phyloP scores from a whole-genome alignment of 1,140 invertebrate species.

The Atta texana region DNA sequence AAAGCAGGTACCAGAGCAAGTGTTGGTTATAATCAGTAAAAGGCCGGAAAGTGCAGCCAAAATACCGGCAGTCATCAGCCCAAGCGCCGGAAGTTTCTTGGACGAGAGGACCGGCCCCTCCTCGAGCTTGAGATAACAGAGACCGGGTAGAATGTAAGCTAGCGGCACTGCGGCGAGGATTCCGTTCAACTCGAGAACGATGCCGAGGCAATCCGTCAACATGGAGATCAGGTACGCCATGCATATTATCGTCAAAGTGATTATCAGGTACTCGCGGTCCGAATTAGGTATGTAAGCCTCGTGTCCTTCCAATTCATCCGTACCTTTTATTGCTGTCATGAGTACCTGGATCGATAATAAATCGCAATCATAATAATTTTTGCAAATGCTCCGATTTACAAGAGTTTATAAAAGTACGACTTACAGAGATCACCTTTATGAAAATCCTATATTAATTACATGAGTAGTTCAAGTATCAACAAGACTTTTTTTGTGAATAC shows the following conservation, averaged over 20 bases:
- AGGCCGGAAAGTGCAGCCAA: constrained; percentile 90
- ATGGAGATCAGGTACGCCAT: constrained; percentile 93
- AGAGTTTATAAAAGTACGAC: too few species aligned
- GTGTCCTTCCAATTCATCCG: constrained; percentile 86
- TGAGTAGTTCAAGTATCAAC: too few species aligned
- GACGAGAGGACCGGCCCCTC: constrained; percentile 90
- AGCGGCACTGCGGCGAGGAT: constrained; percentile 94
- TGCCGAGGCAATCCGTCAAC: constrained; percentile 94
- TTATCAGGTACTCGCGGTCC: constrained; percentile 87
- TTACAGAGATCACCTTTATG: too few species aligned
- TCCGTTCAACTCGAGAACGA: constrained; percentile 95
- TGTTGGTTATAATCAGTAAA: constrained; percentile 87
- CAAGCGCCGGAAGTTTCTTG: constrained; percentile 91
- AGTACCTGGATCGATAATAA: constrained; percentile 77
- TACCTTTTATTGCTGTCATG: constrained; percentile 86
- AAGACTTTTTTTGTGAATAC: too few species aligned
- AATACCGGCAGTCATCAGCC: constrained; percentile 90
- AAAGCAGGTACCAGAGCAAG: constrained; percentile 86
- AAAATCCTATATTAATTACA: too few species aligned
- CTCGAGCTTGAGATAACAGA: constrained; percentile 93
- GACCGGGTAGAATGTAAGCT: constrained; percentile 93
- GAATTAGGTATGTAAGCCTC: constrained; percentile 85
- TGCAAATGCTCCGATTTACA: background rate
- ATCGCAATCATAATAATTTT: constrained; percentile 42
- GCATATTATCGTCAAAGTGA: constrained; percentile 91